Conservation (phyloP, 2,113 vertebrate species). For the Tursiops truncatus region DNA sequence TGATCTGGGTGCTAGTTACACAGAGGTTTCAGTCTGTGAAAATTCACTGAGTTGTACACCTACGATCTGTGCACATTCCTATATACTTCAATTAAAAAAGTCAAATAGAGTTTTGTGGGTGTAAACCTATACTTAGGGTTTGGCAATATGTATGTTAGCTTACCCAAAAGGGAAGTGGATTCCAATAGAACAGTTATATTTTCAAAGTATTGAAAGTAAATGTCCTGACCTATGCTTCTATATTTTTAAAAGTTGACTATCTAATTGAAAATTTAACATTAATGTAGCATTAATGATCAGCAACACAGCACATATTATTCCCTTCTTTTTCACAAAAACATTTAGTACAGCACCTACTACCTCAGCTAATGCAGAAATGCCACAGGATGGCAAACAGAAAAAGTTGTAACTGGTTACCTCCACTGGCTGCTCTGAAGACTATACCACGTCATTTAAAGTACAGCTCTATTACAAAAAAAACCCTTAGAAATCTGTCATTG, state of each 20-base stretch:
- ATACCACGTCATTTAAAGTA: neutral
- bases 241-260: neutral
- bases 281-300: neutral
- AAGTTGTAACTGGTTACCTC: neutral
- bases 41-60: neutral
- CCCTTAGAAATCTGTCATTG: neutral
- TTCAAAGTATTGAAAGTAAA: slow-evolving; percentile 23
- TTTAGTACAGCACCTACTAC: neutral
- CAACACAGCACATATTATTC: neutral
- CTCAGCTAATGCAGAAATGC: neutral
- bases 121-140: neutral
- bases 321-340: neutral
- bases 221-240: neutral
- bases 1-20: neutral
- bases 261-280: neutral
- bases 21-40: neutral
- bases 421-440: neutral
- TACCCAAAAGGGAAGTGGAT: neutral
- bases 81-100: neutral
- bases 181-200: neutral
- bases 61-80: neutral
- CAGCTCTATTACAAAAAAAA: neutral
- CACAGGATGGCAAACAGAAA: neutral
- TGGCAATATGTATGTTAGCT: neutral
- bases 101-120: neutral